Base-by-base conservation (phyloP, 2,797 vertebrate species). In the Ara ararauna region DNA sequence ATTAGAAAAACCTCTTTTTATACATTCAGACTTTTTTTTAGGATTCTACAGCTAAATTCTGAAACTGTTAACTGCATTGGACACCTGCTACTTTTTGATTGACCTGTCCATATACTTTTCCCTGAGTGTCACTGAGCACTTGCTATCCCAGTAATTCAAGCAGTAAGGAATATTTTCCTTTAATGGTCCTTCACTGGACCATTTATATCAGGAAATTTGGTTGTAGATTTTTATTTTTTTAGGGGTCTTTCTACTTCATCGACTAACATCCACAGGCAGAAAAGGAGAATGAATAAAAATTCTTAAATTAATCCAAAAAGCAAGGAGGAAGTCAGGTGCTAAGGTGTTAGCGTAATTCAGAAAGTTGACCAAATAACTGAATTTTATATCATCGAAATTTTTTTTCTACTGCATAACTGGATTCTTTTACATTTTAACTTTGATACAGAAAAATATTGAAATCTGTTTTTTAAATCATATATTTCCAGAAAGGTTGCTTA, bases 191-290 rank as follows among this genome's bases (percentile, higher is more conserved):
- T 72, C 22, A 65, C 7, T 48, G 10, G 30, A 77, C 1, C 18
- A 40, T 42, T 58, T 86, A 19, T 74, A 12, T 51, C 5, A 34
- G 40, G 5, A 85, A 48, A 8, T 56, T 32, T 8, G 1, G 10
- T 4, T 3, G 0, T 1, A 23, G 56, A 22, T 56, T 23, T n/a
- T n/a, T 21, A 9, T n/a, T n/a, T 58, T 53, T 66, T 23, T 32
- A 40, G 13, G 64, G 15, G 0, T 74, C 27, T 68, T 74, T 67
- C 11, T 64, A 4, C 7, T 83, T 74, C 24, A 12, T 8, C 17
- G 75, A 10, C 26, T 56, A 75, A 61, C 2, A 71, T 32, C 3
- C 2, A 70, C 16, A 42, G 13, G 19, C 1, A 45, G 64, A 45
- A 56, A 72, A 26, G 5, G 23, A 70, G 1, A 75, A 51, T 24